These are phyloP conservation scores for Dendrolimus houi DNA, from an alignment of 2,888 invertebrate species.

Conservation along the genomic window DNA sequence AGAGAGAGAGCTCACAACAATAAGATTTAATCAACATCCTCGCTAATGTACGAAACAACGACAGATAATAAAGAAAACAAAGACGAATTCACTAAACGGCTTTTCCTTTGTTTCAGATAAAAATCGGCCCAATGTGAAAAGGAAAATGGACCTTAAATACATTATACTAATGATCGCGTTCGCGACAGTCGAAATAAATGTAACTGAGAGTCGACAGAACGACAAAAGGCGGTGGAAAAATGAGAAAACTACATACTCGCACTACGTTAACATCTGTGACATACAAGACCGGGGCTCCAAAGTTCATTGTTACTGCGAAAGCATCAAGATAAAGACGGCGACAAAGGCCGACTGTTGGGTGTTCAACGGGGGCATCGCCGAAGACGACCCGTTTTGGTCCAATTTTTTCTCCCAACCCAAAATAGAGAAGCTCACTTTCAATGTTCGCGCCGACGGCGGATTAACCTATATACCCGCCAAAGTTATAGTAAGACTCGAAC, in stretches of 20 bases:
- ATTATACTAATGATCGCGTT: conserved; percentile 67
- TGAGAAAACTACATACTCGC: conserved; percentile 55
- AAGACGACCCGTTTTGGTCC: conserved; percentile 85
- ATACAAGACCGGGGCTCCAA: conserved; percentile 72
- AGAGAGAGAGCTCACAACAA: conserved; percentile 21
- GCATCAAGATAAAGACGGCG: conserved; percentile 71
- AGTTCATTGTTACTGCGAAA: conserved; percentile 82
- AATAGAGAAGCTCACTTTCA: conserved; percentile 81
- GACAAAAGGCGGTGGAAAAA: conserved; percentile 67
- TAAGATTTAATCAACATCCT: conserved; percentile 39
- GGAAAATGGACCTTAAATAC: conserved; percentile 63
- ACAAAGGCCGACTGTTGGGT: conserved; percentile 87
- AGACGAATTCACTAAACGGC: conserved; percentile 30
- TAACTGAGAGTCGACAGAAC: conserved; percentile 63
- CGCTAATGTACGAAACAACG: conserved; percentile 28
- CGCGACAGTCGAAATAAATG: conserved; percentile 64
- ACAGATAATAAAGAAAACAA: conserved; percentile 28
- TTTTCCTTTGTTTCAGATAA: conserved; percentile 64
- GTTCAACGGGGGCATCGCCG: conserved; percentile 81
- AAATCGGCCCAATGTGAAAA: conserved; percentile 43
- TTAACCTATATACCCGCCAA: conserved; percentile 84
- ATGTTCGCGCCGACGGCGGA: conserved; percentile 81
- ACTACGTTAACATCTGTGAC: conserved; percentile 75
- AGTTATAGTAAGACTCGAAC: conserved; percentile 80
- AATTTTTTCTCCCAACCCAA: conserved; percentile 84